Conservation (phyloP, 2,797 vertebrate species). For the Periparus ater region DNA sequence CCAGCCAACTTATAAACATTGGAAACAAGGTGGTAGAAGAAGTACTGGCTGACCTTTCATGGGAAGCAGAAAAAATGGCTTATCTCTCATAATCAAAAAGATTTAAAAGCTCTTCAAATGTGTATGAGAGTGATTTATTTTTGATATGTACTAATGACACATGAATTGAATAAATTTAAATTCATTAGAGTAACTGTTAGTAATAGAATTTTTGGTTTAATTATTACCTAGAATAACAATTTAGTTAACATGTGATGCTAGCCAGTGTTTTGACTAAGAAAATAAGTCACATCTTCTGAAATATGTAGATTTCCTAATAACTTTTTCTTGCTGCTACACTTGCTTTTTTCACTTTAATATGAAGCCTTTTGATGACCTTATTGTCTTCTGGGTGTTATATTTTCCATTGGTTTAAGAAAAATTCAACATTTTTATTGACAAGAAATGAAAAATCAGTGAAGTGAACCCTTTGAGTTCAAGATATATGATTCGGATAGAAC, state of each 20-base stretch:
- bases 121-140: neutral
- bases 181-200: neutral
- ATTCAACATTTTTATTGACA: neutral
- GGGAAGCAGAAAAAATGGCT: neutral
- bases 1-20: neutral
- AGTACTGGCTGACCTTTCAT: slow-evolving; percentile 15
- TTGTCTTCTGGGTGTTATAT: neutral
- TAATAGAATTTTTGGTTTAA: neutral
- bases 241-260: neutral
- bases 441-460: neutral
- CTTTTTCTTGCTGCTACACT: neutral
- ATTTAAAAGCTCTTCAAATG: slow-evolving; percentile 11
- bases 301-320: neutral
- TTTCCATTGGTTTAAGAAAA: neutral
- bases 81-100: neutral
- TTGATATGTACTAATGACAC: neutral
- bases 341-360: neutral
- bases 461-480: neutral
- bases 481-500: neutral
- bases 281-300: neutral
- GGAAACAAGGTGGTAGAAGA: neutral
- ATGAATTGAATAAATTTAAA: neutral
- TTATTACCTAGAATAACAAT: neutral
- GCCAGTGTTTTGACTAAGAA: neutral
- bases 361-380: neutral